A percentile compares a stretch with the other conserved stretches of the same genome.
Evolutionary conservation across 2,113 vertebrate genomes (phyloP).

Genomic region (Scolopax mira): DNA sequence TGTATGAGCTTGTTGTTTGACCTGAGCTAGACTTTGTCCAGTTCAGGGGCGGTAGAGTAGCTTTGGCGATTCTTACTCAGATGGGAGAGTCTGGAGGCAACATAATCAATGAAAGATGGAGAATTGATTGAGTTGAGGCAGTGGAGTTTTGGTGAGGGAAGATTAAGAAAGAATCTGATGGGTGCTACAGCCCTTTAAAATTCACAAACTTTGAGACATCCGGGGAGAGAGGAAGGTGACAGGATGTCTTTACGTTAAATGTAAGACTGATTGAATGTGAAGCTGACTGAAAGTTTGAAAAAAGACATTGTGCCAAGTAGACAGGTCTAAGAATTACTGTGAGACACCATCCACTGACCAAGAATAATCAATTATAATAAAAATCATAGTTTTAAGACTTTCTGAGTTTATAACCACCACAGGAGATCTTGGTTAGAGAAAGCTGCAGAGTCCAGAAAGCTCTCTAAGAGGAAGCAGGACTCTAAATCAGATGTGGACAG

Average conservation of each 20-base stretch:
- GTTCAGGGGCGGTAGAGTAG: background rate
- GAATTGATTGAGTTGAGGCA: fast-evolving
- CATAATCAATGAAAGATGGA: background rate
- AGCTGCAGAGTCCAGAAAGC: background rate
- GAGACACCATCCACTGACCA: background rate
- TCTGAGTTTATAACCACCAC: background rate
- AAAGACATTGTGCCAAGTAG: background rate
- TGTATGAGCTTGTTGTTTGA: background rate
- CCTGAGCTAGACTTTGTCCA: background rate
- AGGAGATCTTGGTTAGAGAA: background rate
- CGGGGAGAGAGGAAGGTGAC: background rate
- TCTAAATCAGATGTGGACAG: background rate
- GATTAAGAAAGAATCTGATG: background rate
- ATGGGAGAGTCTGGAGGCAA: background rate
- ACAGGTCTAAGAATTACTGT: background rate
- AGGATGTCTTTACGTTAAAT: background rate
- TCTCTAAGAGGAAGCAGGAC: background rate
- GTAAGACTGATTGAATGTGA: background rate
- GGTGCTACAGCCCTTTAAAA: background rate
- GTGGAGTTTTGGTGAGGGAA: background rate
- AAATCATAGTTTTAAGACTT: background rate
- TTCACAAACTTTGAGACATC: background rate
- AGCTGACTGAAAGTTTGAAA: background rate
- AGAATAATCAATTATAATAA: background rate
- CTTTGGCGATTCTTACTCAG: background rate